Evolutionary conservation across 2,797 vertebrate species (phyloP).

Genomic region (Calcarius lapponicus): DNA sequence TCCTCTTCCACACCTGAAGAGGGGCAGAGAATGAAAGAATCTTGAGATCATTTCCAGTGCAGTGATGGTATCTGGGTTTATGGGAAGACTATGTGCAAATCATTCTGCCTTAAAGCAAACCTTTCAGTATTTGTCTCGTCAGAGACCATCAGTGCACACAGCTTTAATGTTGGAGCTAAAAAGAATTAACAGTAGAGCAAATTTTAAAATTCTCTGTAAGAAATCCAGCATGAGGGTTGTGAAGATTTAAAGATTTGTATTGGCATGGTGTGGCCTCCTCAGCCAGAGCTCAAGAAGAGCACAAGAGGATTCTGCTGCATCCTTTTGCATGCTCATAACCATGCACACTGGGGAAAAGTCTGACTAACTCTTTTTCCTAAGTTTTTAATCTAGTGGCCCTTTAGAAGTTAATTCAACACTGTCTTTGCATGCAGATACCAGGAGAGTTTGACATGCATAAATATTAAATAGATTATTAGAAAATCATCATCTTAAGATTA

Average conservation of each 20-base stretch:
- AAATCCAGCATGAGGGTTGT: background rate
- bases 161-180: background rate
- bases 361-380: background rate
- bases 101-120: background rate
- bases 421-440: background rate
- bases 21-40: background rate
- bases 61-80: background rate
- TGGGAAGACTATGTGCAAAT: background rate
- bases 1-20: background rate
- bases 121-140: background rate
- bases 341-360: rapidly evolving
- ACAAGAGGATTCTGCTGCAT: background rate
- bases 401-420: background rate
- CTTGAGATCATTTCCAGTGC: background rate
- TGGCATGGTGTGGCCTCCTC: background rate
- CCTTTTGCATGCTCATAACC: background rate
- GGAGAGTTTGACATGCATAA: background rate
- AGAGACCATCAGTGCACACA: background rate
- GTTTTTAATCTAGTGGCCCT: background rate
- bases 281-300: background rate
- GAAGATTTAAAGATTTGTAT: background rate
- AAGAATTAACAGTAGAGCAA: background rate
- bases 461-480: background rate
- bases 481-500: background rate
- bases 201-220: background rate